Evolutionary conservation across 2,888 invertebrate species (phyloP).

Genomic region (Dolichomitus sp.): DNA sequence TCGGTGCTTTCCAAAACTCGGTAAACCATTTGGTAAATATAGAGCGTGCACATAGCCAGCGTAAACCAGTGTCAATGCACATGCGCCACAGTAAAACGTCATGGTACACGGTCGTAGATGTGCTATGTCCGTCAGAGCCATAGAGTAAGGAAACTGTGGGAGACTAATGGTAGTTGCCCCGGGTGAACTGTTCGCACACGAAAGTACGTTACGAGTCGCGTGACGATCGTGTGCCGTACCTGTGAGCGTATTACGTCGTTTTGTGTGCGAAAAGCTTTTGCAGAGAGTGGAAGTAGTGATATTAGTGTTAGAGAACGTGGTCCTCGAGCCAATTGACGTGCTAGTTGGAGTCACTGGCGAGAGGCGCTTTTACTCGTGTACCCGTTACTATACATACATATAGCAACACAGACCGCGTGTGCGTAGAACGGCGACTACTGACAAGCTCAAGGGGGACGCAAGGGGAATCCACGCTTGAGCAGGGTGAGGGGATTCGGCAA

Average conservation of each 20-base stretch:
- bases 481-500: constrained; percentile 16
- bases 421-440: constrained; percentile 8
- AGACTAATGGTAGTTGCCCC: constrained; percentile 8
- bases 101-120: constrained; percentile 52
- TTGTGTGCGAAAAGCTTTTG: constrained; percentile 31
- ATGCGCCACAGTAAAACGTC: constrained; percentile 36
- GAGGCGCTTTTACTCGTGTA: constrained; percentile 20
- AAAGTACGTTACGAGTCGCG: not conserved
- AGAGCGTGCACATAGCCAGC: constrained; percentile 6
- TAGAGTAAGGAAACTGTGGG: constrained; percentile 28
- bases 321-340: constrained; percentile 54
- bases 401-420: not conserved
- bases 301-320: constrained; percentile 51
- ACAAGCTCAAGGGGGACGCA: not conserved
- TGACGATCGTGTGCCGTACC: not conserved
- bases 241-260: constrained; percentile 10
- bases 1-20: constrained; percentile 24
- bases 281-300: constrained; percentile 6
- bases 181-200: not conserved
- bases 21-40: constrained; percentile 43
- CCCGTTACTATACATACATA: not conserved
- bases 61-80: constrained; percentile 5
- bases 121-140: constrained; percentile 62
- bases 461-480: constrained; percentile 30
- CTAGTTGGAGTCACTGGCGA: not conserved